A percentile compares a stretch with the other conserved stretches of the same genome.
These are phyloP conservation scores for Pygoscelis antarcticus DNA, from an alignment of 2,113 vertebrate species.

Conservation along the genomic window DNA sequence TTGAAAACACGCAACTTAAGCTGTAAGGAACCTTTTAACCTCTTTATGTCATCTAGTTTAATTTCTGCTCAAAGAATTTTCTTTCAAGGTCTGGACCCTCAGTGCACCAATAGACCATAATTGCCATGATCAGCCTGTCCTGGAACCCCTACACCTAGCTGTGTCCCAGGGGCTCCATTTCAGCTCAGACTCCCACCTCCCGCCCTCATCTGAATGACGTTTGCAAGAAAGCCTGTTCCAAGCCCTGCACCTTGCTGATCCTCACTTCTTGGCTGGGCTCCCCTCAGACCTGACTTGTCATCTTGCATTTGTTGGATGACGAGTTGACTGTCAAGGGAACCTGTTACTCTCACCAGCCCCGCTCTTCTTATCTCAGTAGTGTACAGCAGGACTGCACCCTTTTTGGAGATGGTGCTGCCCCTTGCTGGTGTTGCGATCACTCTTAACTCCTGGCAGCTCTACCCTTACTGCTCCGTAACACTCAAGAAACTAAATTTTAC, in stretches of 20 bases:
- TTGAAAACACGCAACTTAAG: background rate
- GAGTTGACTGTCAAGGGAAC: background rate
- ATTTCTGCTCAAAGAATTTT: background rate
- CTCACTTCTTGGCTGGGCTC: background rate
- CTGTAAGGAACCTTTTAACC: background rate
- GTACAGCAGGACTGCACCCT: background rate
- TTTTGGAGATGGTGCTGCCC: background rate
- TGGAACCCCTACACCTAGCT: background rate
- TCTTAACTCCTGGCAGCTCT: background rate
- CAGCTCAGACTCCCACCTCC: background rate
- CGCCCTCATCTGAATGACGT: background rate
- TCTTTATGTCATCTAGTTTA: background rate
- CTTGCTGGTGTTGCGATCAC: background rate
- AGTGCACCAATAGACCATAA: background rate
- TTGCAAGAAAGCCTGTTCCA: background rate
- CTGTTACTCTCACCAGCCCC: background rate
- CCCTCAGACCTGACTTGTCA: background rate
- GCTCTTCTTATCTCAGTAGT: background rate
- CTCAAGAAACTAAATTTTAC: background rate
- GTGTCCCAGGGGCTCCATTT: background rate
- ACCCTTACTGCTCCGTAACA: background rate
- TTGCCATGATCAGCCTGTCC: background rate
- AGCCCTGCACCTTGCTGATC: background rate
- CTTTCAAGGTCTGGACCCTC: background rate
- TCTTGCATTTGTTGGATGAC: background rate